Evolutionary conservation across 1,140 invertebrate genomes (phyloP), one percentile per base, ranked within the genome.

Genomic region (Brachionus rubens): DNA sequence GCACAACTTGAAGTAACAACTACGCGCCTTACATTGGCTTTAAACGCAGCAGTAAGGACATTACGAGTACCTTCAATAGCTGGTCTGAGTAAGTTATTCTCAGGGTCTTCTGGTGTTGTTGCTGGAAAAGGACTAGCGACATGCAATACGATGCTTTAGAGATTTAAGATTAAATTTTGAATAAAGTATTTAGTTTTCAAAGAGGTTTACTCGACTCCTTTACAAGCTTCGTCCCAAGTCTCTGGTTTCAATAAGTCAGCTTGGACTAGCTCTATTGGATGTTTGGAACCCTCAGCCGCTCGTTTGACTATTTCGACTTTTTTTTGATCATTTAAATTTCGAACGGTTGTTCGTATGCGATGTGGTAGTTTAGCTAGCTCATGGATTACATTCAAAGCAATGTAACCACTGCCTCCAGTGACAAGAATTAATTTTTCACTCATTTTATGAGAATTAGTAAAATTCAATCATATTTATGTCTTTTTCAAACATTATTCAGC

Each of bases 371-470:
- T 81, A 54, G 87, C 82, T 28, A 89, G 80, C 77, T 86, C 83
- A 78, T 87, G 82, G 26, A 88, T 83, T 46, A 88, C 83, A 78
- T 88, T 87, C 16, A 84, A 80, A 33, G 85, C 87, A 43, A 88
- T 83, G 81, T 82, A 88, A 26, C 88, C 88, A 5, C 86, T 83
- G 2, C 86, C 88, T 62, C 88, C 88, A 4, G 88, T 88, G 9
- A 88, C 88, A 36, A 89, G 80, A 46, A 88, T 86, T 72, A 81
- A 85, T 87, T 68, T 68, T 30, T 52, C 48, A n/a, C n/a, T n/a
- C n/a, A n/a, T n/a, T n/a, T n/a, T n/a, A n/a, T n/a, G n/a, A n/a
- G n/a, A n/a, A n/a, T n/a, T n/a, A n/a, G n/a, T n/a, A n/a, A n/a
- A n/a, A n/a, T n/a, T n/a, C n/a, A n/a, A n/a, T n/a, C n/a, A n/a